phyloP scores from a whole-genome alignment of 2,113 vertebrate species.

The Xiphophorus maculatus region DNA sequence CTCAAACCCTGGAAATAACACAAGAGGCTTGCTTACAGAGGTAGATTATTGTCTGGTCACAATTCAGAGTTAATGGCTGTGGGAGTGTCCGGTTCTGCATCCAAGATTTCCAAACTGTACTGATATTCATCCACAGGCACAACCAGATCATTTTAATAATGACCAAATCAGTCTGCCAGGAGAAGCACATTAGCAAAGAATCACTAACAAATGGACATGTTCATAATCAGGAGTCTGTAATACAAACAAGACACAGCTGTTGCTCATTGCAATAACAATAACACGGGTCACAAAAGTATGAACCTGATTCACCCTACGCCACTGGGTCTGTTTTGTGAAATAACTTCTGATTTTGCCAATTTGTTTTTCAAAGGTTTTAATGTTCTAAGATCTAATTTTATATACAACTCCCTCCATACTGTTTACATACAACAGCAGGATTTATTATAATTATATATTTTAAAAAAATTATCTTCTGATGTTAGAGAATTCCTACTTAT shows the following conservation, averaged over 20 bases:
- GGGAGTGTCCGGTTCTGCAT: neutral
- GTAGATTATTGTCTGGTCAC: neutral
- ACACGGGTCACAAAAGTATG: neutral
- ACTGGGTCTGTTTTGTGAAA: neutral
- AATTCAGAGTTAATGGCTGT: neutral
- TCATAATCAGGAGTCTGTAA: neutral
- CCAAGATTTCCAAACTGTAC: neutral
- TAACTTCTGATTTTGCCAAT: neutral
- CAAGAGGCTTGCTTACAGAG: neutral
- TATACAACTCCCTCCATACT: neutral
- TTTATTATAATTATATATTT: too few species aligned
- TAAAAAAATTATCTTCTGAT: too few species aligned
- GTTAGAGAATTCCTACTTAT: too few species aligned
- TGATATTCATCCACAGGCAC: neutral
- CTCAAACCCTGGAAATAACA: neutral
- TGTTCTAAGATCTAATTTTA: neutral
- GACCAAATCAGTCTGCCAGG: neutral
- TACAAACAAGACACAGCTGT: neutral
- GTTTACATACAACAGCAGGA: too few species aligned
- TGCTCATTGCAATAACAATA: neutral
- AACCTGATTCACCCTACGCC: neutral
- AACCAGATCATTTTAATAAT: constrained; percentile 3
- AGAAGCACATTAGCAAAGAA: neutral
- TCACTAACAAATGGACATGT: neutral
- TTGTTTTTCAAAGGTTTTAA: neutral